phyloP scores from a whole-genome alignment of 1,140 invertebrate genomes.

The Drosophila punjabiensis region DNA sequence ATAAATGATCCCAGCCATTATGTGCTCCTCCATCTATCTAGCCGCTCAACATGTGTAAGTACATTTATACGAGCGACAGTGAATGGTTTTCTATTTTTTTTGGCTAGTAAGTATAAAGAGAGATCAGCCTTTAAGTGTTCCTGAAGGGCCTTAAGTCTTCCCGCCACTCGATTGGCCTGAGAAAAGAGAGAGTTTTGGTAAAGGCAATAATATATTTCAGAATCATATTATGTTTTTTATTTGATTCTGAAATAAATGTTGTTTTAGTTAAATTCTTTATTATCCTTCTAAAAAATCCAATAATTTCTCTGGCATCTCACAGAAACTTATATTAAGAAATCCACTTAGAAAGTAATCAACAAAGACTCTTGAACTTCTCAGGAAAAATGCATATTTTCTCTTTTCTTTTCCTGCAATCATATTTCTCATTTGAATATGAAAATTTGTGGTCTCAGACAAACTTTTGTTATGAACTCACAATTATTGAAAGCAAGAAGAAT shows the following conservation, averaged over 20 bases:
- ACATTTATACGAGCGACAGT: constrained; percentile 51
- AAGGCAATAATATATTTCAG: background rate
- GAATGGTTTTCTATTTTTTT: constrained; percentile 19
- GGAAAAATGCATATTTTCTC: too few species aligned
- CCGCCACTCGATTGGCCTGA: constrained; percentile 13
- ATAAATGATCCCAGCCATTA: constrained; percentile 72
- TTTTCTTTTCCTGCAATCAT: background rate
- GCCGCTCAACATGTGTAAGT: constrained; percentile 54
- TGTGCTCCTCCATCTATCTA: constrained; percentile 25
- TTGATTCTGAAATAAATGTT: background rate
- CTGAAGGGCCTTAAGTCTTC: constrained; percentile 18
- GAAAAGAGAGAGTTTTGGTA: background rate
- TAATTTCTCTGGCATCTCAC: too few species aligned
- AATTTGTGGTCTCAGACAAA: background rate
- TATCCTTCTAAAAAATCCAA: too few species aligned
- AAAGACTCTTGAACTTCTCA: background rate
- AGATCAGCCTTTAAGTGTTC: constrained; percentile 37
- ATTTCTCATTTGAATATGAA: background rate
- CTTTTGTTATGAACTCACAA: background rate
- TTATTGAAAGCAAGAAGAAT: background rate
- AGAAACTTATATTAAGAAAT: background rate
- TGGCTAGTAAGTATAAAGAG: constrained; percentile 17
- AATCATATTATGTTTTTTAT: background rate
- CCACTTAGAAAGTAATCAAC: background rate
- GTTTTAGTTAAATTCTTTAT: too few species aligned